A percentile compares a stretch with the other conserved stretches of the same genome.
Conservation (phyloP, 2,113 vertebrate species). For the Pteropus alecto region DNA sequence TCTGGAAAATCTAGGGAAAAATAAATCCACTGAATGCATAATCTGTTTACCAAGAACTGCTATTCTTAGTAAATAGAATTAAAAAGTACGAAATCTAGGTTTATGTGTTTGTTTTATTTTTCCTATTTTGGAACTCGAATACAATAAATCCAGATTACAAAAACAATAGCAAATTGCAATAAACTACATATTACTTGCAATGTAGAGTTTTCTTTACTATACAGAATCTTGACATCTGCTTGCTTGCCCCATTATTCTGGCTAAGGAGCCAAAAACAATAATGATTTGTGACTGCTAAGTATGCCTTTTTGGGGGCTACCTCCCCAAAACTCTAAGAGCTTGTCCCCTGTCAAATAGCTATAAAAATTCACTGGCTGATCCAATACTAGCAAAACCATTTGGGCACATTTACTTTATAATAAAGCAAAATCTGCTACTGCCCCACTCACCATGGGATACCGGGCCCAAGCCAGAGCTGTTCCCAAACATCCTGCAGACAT, state of each 20-base stretch:
- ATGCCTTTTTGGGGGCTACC: neutral
- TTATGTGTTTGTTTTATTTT: neutral
- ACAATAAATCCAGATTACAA: neutral
- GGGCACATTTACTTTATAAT: neutral
- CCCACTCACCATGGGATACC: neutral
- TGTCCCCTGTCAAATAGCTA: neutral
- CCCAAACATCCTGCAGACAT: neutral
- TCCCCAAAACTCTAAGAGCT: neutral
- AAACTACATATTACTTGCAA: neutral
- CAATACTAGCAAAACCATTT: neutral
- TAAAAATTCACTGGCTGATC: neutral
- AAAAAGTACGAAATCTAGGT: neutral
- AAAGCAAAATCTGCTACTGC: neutral
- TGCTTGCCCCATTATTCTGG: neutral
- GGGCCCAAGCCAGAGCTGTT: neutral
- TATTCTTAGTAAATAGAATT: neutral
- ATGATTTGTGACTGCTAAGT: neutral
- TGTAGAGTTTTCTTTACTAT: neutral
- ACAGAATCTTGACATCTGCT: neutral
- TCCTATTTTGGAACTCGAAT: neutral
- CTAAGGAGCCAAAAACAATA: neutral
- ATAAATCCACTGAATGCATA: neutral
- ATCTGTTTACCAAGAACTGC: neutral
- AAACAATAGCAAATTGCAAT: neutral
- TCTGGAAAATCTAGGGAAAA: neutral